phyloP scores from a whole-genome alignment of 2,113 vertebrate genomes.

The Leucopternis melanops region DNA sequence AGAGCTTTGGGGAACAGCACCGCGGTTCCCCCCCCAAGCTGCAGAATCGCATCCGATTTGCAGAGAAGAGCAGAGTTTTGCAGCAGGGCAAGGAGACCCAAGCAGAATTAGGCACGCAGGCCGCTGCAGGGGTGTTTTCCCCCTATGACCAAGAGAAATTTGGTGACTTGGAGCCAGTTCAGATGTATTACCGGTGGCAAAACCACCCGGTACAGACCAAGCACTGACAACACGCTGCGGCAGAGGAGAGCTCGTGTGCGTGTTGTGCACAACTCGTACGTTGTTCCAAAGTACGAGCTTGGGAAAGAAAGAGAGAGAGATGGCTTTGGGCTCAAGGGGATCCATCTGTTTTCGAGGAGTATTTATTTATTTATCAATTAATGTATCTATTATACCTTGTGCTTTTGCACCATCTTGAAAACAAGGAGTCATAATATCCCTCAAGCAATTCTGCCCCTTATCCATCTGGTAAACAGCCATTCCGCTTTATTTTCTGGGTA shows the following conservation, averaged over 20 bases:
- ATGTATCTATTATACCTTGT: conserved; percentile 42
- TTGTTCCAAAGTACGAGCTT: not conserved
- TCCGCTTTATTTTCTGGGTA: conserved; percentile 19
- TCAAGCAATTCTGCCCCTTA: conserved; percentile 29
- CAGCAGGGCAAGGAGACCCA: not conserved
- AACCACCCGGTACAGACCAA: not conserved
- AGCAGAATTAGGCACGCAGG: not conserved
- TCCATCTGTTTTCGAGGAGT: conserved; percentile 50
- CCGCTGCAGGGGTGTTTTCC: not conserved
- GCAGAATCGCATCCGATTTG: fast-evolving
- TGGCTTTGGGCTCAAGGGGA: conserved; percentile 39
- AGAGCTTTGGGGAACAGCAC: not conserved
- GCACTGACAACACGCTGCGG: not conserved
- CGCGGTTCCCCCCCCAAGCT: fast-evolving
- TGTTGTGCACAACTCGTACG: not conserved
- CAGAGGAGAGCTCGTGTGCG: not conserved
- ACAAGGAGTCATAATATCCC: conserved; percentile 20
- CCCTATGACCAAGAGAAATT: not conserved
- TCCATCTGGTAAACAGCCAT: conserved; percentile 60
- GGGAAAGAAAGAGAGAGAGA: conserved; percentile 45
- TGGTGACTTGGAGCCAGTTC: fast-evolving
- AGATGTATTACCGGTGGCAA: not conserved
- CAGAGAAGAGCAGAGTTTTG: not conserved
- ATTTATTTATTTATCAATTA: conserved; percentile 71
- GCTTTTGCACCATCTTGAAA: conserved; percentile 43